phyloP scores from a whole-genome alignment of 2,797 vertebrate genomes.

The Enteromius fasciolatus region DNA sequence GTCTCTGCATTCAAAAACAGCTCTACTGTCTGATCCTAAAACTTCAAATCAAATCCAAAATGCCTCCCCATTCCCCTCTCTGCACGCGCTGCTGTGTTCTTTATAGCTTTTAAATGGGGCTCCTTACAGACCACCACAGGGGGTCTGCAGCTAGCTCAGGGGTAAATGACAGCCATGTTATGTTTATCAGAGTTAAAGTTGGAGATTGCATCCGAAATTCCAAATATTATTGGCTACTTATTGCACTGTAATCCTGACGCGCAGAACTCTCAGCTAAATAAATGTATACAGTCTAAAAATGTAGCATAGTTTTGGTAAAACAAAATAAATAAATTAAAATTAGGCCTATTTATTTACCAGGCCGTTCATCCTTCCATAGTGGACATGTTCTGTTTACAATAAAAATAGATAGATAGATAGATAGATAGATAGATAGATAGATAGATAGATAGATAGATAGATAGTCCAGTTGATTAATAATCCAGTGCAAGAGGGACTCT shows the following conservation, averaged over 20 bases:
- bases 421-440: not conserved
- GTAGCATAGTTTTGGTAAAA: not conserved
- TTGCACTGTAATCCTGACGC: constrained; percentile 2
- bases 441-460: not conserved
- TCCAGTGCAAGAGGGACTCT: constrained; percentile 24
- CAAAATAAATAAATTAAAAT: not conserved
- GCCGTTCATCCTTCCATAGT: not conserved
- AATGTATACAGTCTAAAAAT: not conserved
- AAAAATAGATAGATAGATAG: not conserved
- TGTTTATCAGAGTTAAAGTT: constrained; percentile 48
- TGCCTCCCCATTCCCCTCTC: constrained; percentile 44
- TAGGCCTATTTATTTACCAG: not conserved
- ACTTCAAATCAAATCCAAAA: constrained; percentile 48
- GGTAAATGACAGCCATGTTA: constrained; percentile 51
- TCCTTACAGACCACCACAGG: constrained; percentile 47
- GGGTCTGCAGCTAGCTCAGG: constrained; percentile 38
- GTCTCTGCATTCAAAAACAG: constrained; percentile 22
- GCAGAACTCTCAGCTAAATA: not conserved
- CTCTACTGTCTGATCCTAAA: constrained; percentile 24
- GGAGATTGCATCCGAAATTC: constrained; percentile 34
- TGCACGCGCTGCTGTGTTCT: constrained; percentile 46
- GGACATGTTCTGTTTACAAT: not conserved
- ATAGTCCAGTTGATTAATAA: constrained; percentile 23
- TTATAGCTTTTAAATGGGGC: constrained; percentile 55
- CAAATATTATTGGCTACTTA: constrained; percentile 31